Conservation (phyloP, 2,113 vertebrate species). For the Ochotona curzoniae region DNA sequence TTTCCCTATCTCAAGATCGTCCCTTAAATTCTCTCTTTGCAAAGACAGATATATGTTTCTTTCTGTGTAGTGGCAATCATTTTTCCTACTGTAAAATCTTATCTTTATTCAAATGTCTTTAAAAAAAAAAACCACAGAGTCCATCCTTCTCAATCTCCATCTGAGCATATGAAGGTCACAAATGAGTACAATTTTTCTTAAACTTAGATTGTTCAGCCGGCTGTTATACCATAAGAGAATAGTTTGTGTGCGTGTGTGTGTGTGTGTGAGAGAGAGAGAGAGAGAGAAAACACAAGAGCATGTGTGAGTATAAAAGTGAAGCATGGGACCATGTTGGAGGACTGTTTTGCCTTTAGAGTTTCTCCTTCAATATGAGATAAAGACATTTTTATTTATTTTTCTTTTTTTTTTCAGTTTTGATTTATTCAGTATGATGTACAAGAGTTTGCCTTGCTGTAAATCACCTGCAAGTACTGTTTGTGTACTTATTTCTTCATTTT, state of each 20-base stretch:
- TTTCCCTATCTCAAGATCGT: not conserved
- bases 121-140: too few relatives aligned
- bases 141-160: not conserved
- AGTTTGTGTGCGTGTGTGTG: not conserved
- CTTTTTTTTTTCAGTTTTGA: not conserved
- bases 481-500: too few relatives aligned
- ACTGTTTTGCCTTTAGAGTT: too few relatives aligned
- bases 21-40: not conserved
- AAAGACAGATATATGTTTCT: not conserved
- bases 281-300: accelerated
- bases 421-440: not conserved
- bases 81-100: not conserved
- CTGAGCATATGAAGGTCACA: not conserved
- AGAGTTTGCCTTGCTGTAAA: not conserved
- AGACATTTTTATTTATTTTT: not conserved
- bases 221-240: not conserved
- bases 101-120: not conserved
- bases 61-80: not conserved
- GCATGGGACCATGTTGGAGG: too few relatives aligned
- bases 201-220: not conserved
- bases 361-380: not conserved
- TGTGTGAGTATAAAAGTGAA: accelerated
- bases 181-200: not conserved
- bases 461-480: too few relatives aligned
- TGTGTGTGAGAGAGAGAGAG: too few relatives aligned